A percentile compares a stretch with the other conserved stretches of the same genome.
These are phyloP conservation scores for Drosophila lini DNA, from an alignment of 1,140 invertebrate genomes.

Conservation along the genomic window DNA sequence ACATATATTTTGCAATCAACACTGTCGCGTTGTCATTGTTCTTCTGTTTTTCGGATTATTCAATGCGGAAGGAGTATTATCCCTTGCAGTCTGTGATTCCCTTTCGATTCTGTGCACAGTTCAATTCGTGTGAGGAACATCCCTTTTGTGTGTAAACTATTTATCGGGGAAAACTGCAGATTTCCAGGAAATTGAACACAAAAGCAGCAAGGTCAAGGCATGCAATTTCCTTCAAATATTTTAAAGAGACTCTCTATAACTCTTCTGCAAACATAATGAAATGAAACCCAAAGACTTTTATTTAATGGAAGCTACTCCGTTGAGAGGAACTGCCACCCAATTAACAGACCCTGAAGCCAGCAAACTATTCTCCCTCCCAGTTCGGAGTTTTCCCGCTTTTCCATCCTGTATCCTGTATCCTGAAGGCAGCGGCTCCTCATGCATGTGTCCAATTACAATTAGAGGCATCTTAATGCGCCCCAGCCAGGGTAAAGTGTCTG, in stretches of 20 bases:
- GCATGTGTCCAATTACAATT: slow-evolving; percentile 58
- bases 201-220: neutral
- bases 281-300: neutral
- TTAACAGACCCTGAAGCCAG: slow-evolving; percentile 41
- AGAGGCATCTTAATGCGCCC: slow-evolving; percentile 36
- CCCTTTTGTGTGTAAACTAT: neutral
- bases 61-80: slow-evolving; percentile 7
- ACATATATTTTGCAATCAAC: slow-evolving; percentile 20
- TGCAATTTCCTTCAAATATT: neutral
- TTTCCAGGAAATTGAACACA: neutral
- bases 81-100: neutral
- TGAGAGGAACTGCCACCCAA: slow-evolving; percentile 3
- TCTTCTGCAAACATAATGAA: neutral
- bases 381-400: neutral
- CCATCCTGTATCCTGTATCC: neutral
- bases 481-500: slow-evolving; percentile 15
- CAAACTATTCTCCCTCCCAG: neutral
- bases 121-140: neutral
- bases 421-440: slow-evolving; percentile 1
- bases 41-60: slow-evolving; percentile 10
- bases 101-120: neutral
- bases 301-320: neutral
- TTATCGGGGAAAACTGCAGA: neutral
- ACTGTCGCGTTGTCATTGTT: slow-evolving; percentile 9
- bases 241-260: too few species aligned